Base-by-base conservation (phyloP, 2,797 vertebrate species). In the Petrocephalus schoutedeni region DNA sequence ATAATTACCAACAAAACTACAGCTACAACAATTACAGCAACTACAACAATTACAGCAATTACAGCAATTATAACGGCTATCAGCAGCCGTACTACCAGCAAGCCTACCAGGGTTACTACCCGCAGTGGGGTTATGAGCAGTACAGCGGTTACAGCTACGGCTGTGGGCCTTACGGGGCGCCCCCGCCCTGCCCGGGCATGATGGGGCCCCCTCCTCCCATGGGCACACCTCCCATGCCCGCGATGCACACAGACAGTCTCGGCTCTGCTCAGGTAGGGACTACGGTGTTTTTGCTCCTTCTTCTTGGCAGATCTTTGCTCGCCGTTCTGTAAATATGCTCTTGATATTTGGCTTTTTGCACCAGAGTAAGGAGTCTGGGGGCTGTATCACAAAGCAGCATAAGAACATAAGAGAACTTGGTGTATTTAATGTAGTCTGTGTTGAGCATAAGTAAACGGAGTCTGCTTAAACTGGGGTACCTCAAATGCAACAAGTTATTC, bases 71-170 rank as follows among this genome's bases (percentile, higher is more conserved):
- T 88, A 87, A 90, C 85, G 91, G 93, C 89, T 94, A 92, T 71
- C 95, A 92, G 89, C 96, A 94, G 89, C 89, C 95, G 61, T 93
- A 93, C 88, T 93, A 95, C 89, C 94, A 93, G 0, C 92, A 95
- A 36, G 93, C 94, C 6, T 95, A 93, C 88, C 93, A 93, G 88
- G 92, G 93, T 80, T 92, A 96, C 92, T 97, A 95, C 88, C 91
- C 96, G 0, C 96, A 96, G 90, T 97, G 97, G 97, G 95, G 93
- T 49, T 98, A 98, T 0, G 97, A 98, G 92, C 96, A 97, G 92
- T 97, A 97, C 89, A 89, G 91, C 8, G 91, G 92, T 87, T 96
- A 96, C 86, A 95, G 88, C 89, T 91, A 90, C 0, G 94, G 93
- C 28, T 96, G 96, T 7, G 94, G 93, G 9, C 91, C 95, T 8